These are phyloP conservation scores for Eptatretus burgeri DNA, from an alignment of 2,113 vertebrate genomes.

Conservation along the genomic window DNA sequence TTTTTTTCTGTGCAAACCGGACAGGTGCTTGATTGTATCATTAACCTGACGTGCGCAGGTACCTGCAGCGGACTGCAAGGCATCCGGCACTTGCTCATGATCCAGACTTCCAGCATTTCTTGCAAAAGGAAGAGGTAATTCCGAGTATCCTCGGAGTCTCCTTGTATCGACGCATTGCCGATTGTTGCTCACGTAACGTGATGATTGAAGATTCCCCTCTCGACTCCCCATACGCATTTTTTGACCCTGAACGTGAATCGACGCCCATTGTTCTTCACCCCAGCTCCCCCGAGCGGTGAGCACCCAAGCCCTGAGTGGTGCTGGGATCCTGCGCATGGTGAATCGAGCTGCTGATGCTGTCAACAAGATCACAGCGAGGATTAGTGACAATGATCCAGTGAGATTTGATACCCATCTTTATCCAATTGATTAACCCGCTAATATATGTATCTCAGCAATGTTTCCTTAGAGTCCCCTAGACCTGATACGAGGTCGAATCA, in stretches of 20 bases:
- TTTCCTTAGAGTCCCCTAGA: too few species aligned
- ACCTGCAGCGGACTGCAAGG: conserved; percentile 52
- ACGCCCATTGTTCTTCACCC: conserved; percentile 3
- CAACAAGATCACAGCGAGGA: conserved; percentile 99
- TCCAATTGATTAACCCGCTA: too few species aligned
- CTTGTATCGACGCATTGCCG: too few species aligned
- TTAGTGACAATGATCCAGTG: conserved; percentile 80
- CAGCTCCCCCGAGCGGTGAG: conserved; percentile 60
- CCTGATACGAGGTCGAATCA: too few species aligned
- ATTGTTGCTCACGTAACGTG: neutral
- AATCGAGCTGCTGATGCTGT: conserved; percentile 77
- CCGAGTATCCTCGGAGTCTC: neutral
- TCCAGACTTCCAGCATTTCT: conserved; percentile 67
- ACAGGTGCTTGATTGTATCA: too few species aligned
- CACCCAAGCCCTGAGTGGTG: conserved; percentile 77
- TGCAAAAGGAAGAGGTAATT: conserved; percentile 73
- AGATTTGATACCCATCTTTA: conserved; percentile 13
- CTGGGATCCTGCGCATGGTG: conserved; percentile 88
- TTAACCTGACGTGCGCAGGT: conserved; percentile 20
- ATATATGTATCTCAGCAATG: too few species aligned
- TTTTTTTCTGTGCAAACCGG: too few species aligned
- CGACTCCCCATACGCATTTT: too few species aligned
- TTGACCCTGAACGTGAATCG: too few species aligned
- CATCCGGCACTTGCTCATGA: conserved; percentile 78
- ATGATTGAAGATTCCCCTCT: neutral